Evolutionary conservation across 2,113 vertebrate species (phyloP).

Genomic region (Anseranas semipalmata): DNA sequence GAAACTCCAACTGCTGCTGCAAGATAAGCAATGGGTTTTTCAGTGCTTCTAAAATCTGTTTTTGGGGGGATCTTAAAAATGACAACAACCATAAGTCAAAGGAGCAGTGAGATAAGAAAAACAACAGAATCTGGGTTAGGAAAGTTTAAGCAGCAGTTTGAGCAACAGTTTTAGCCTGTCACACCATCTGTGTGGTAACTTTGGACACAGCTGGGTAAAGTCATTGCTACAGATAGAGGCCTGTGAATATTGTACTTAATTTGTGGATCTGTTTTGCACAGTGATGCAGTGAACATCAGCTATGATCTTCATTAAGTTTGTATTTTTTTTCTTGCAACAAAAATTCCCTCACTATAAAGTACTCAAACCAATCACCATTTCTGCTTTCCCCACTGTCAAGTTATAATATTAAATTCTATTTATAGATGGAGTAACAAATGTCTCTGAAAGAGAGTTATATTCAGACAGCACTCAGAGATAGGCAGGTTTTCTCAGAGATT

Average conservation of each 20-base stretch:
- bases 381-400: not conserved
- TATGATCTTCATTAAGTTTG: not conserved
- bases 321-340: not conserved
- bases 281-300: not conserved
- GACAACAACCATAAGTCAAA: not conserved
- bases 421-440: not conserved
- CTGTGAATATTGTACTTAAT: not conserved
- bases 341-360: not conserved
- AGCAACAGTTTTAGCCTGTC: not conserved
- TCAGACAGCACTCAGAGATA: not conserved
- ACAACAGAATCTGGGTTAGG: not conserved
- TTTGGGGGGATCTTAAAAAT: not conserved
- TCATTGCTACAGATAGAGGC: not conserved
- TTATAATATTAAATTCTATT: not conserved
- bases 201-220: not conserved
- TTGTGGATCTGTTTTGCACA: not conserved
- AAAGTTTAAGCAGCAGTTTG: not conserved
- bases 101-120: conserved; percentile 16
- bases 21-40: conserved; percentile 29
- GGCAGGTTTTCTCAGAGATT: not conserved
- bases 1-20: conserved; percentile 27
- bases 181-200: not conserved
- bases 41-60: not conserved
- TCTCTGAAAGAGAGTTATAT: not conserved
- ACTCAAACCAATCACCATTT: not conserved